Evolutionary conservation across 2,113 vertebrate species (phyloP).

Genomic region (Drymodes brunneopygia): DNA sequence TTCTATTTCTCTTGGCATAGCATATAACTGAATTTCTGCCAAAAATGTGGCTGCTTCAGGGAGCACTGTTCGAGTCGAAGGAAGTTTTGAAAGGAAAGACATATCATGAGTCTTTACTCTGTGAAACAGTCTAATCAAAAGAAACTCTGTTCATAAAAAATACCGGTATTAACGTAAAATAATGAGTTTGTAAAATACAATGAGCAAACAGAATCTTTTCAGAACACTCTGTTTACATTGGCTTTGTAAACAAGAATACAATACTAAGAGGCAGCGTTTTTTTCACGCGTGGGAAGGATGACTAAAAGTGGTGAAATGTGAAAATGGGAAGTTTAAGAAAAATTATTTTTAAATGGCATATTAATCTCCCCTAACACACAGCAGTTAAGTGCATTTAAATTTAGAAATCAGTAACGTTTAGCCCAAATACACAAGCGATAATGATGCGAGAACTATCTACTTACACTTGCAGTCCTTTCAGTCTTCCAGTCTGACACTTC

Average conservation of each 20-base stretch:
- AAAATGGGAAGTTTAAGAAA: slow-evolving; percentile 64
- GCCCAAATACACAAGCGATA: too few relatives aligned
- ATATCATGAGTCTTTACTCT: slow-evolving; percentile 66
- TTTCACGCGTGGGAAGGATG: slow-evolving; percentile 22
- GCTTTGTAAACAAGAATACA: slow-evolving; percentile 62
- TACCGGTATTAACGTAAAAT: slow-evolving; percentile 66
- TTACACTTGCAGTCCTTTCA: slow-evolving; percentile 75
- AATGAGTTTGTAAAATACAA: slow-evolving; percentile 69
- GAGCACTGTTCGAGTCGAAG: slow-evolving; percentile 62
- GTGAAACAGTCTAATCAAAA: slow-evolving; percentile 71
- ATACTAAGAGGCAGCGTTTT: slow-evolving; percentile 23
- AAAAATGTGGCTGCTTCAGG: slow-evolving; percentile 75
- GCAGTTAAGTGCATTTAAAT: slow-evolving; percentile 70
- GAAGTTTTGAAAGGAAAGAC: slow-evolving; percentile 75
- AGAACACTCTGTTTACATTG: slow-evolving; percentile 5
- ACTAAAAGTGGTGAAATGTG: slow-evolving; percentile 48
- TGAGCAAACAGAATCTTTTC: slow-evolving; percentile 49
- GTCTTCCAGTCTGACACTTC: slow-evolving; percentile 78
- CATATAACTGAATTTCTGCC: slow-evolving; percentile 77
- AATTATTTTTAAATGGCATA: slow-evolving; percentile 67
- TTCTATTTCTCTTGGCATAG: slow-evolving; percentile 77
- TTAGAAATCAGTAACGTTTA: slow-evolving; percentile 73
- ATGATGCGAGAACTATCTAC: slow-evolving; percentile 74
- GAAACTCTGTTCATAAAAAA: slow-evolving; percentile 71
- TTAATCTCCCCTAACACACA: slow-evolving; percentile 65